phyloP scores from a whole-genome alignment of 2,888 invertebrate species.

The Subacronicta megacephala region DNA sequence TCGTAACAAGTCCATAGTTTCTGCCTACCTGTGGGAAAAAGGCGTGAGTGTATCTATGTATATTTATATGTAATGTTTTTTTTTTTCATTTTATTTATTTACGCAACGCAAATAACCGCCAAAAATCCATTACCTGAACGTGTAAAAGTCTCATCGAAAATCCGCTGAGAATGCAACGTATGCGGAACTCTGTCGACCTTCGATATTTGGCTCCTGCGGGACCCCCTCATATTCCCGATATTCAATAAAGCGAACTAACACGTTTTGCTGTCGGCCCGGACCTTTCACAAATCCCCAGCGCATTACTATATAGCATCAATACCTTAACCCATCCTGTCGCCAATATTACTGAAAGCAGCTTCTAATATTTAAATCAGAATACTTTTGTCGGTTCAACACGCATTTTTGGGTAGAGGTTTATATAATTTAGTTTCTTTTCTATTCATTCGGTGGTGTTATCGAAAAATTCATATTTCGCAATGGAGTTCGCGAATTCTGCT shows the following conservation, averaged over 20 bases:
- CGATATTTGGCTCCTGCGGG: conserved; percentile 74
- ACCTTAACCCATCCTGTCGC: conserved; percentile 49
- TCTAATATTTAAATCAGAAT: conserved; percentile 73
- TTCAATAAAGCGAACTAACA: conserved; percentile 85
- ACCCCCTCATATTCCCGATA: conserved; percentile 80
- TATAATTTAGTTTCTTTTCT: conserved; percentile 55
- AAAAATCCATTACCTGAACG: conserved; percentile 73
- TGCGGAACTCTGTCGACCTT: conserved; percentile 66
- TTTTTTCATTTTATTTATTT: conserved; percentile 57
- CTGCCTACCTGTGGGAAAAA: too few species aligned
- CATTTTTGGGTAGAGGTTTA: conserved; percentile 40
- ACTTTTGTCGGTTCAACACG: conserved; percentile 54
- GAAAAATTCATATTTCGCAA: conserved; percentile 16
- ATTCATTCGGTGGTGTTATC: conserved; percentile 27
- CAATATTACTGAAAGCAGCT: conserved; percentile 64
- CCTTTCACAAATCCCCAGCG: conserved; percentile 78
- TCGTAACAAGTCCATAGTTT: too few species aligned
- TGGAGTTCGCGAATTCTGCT: background rate
- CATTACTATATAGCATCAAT: conserved; percentile 69
- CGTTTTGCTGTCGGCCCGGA: conserved; percentile 76
- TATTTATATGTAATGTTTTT: conserved; percentile 4
- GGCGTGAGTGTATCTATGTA: too few species aligned
- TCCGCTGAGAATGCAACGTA: conserved; percentile 77
- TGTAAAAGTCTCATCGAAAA: conserved; percentile 69
- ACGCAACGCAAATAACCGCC: conserved; percentile 52